phyloP scores from a whole-genome alignment of 2,113 vertebrate genomes.

The Scomber japonicus region DNA sequence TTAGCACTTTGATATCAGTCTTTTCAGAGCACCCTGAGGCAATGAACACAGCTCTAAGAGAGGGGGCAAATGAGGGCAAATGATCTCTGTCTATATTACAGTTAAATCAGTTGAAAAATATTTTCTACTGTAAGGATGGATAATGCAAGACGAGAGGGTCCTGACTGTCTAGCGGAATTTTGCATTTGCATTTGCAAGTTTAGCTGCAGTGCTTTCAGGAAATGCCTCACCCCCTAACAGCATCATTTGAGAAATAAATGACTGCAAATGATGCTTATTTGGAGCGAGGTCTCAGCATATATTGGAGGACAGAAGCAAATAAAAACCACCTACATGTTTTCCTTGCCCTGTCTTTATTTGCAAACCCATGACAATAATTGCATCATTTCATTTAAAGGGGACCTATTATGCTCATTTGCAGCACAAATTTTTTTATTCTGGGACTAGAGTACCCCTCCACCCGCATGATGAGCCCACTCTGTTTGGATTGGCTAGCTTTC shows the following conservation, averaged over 20 bases:
- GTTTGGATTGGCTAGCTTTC: too few species aligned
- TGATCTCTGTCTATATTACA: conserved; percentile 9
- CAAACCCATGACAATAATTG: too few species aligned
- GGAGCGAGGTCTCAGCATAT: background rate
- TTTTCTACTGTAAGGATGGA: conserved; percentile 24
- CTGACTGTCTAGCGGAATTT: conserved; percentile 25
- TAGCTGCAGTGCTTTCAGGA: conserved; percentile 13
- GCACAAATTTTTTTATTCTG: too few species aligned
- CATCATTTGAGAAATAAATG: conserved; percentile 5
- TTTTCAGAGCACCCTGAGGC: conserved; percentile 45
- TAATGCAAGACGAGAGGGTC: conserved; percentile 10
- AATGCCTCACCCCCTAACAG: background rate
- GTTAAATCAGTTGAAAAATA: conserved; percentile 11
- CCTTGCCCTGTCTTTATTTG: background rate
- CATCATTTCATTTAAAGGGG: too few species aligned
- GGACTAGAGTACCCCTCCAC: too few species aligned
- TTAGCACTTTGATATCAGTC: conserved; percentile 4
- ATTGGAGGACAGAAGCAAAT: conserved; percentile 10
- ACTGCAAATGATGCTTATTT: background rate
- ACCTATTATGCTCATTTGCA: too few species aligned
- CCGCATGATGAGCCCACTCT: too few species aligned
- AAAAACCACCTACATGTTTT: background rate
- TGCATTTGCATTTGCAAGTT: conserved; percentile 33
- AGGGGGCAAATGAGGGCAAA: background rate
- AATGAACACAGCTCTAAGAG: background rate